A percentile compares a stretch with the other conserved stretches of the same genome.
phyloP scores from a whole-genome alignment of 2,113 vertebrate genomes.

The Aldabrachelys gigantea region DNA sequence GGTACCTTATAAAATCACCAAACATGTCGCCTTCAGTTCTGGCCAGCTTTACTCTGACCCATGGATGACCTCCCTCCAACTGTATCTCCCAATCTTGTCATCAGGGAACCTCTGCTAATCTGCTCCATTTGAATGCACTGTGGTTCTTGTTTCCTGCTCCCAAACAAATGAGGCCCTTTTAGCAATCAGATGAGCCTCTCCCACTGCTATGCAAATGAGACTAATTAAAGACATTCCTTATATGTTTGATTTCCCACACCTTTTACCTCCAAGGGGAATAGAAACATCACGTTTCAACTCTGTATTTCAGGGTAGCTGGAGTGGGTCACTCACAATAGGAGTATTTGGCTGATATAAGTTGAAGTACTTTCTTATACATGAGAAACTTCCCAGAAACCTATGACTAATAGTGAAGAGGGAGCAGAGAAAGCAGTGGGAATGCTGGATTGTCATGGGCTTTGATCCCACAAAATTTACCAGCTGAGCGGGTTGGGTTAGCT shows the following conservation, averaged over 20 bases:
- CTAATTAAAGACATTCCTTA: conserved; percentile 73
- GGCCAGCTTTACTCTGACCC: neutral
- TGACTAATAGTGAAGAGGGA: conserved; percentile 63
- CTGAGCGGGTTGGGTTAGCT: conserved; percentile 72
- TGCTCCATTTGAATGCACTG: neutral
- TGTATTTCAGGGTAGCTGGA: neutral
- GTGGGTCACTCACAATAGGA: conserved; percentile 59
- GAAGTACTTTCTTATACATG: conserved; percentile 67
- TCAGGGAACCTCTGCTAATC: neutral
- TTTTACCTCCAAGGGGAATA: conserved; percentile 64
- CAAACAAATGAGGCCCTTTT: conserved; percentile 50
- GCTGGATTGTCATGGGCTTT: conserved; percentile 47
- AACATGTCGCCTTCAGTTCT: neutral
- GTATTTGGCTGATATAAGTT: conserved; percentile 52
- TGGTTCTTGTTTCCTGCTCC: neutral
- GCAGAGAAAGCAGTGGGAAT: conserved; percentile 66
- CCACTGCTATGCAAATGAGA: conserved; percentile 68
- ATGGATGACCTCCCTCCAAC: accelerated
- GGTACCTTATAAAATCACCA: neutral
- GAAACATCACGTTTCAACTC: conserved; percentile 60
- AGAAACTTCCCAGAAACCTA: conserved; percentile 70
- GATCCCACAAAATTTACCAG: conserved; percentile 66
- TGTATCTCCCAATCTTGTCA: neutral
- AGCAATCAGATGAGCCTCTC: conserved; percentile 67
- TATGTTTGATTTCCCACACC: conserved; percentile 72